These are phyloP conservation scores for Montipora cactus DNA, from an alignment of 64 coral and sea anemone species.

Conservation along the genomic window DNA sequence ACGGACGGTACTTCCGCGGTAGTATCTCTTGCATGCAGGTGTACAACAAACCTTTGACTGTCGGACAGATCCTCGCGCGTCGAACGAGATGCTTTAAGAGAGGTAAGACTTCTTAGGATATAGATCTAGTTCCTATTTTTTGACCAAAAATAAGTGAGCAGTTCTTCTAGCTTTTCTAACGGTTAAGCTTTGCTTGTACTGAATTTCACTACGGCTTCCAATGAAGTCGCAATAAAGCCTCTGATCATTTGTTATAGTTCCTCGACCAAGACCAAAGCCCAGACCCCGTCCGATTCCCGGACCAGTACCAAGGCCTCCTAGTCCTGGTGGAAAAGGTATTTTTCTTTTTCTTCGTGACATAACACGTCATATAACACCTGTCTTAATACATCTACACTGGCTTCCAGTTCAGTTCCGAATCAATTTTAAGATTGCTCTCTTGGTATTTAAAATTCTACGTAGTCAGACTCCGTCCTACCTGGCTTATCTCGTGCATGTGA, in stretches of 20 bases:
- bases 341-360: neutral
- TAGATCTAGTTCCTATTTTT: neutral
- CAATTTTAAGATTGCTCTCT: too few relatives aligned
- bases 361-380: too few relatives aligned
- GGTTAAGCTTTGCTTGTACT: too few relatives aligned
- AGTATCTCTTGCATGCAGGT: conserved; percentile 73
- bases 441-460: too few relatives aligned
- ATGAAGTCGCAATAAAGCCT: neutral
- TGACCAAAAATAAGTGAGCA: too few relatives aligned
- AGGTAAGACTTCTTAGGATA: neutral
- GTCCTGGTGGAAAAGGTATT: conserved; percentile 49
- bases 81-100: conserved; percentile 60
- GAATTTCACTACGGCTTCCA: neutral
- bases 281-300: conserved; percentile 19
- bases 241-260: conserved; percentile 8
- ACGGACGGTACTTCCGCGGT: conserved; percentile 73
- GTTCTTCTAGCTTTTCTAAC: neutral
- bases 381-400: too few relatives aligned
- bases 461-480: too few relatives aligned
- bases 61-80: conserved; percentile 43
- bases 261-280: conserved; percentile 10
- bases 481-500: too few relatives aligned
- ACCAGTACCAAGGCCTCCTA: conserved; percentile 23
- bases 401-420: too few relatives aligned
- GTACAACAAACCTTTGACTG: conserved; percentile 49